Conservation (phyloP, 2,113 vertebrate genomes). For the Prietella phreatophila region DNA sequence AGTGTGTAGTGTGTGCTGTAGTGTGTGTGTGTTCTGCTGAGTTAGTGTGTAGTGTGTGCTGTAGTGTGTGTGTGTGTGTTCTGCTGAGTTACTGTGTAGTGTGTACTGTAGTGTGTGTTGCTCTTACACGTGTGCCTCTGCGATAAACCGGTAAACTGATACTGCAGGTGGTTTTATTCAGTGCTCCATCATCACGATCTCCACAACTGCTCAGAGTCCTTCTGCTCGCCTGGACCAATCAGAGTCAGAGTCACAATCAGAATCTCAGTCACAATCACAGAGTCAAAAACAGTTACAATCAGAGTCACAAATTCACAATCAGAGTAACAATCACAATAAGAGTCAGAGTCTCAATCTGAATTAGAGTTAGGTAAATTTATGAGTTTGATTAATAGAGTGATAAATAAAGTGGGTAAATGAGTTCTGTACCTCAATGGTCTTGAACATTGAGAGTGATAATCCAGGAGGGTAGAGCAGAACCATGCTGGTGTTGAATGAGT, state of each 20-base stretch:
- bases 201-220: background rate
- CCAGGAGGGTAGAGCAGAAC: slow-evolving; percentile 63
- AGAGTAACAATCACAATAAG: slow-evolving; percentile 64
- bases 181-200: slow-evolving; percentile 51
- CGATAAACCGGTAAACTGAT: slow-evolving; percentile 69
- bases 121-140: slow-evolving; percentile 61
- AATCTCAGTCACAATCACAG: slow-evolving; percentile 46
- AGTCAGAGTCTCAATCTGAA: background rate
- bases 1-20: too few relatives aligned
- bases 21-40: too few relatives aligned
- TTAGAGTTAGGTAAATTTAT: background rate
- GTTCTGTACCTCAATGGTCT: slow-evolving; percentile 51
- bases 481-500: slow-evolving; percentile 73
- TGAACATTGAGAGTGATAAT: slow-evolving; percentile 69
- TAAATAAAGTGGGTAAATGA: background rate
- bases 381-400: background rate
- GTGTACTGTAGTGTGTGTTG: background rate
- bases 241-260: slow-evolving; percentile 28
- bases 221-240: too few relatives aligned
- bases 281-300: background rate
- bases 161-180: slow-evolving; percentile 59
- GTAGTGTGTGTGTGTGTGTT: too few relatives aligned
- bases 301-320: background rate
- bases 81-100: too few relatives aligned
- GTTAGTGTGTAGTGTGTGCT: too few relatives aligned